Conservation (phyloP, 2,797 vertebrate species). For the Myiothlypis coronata region DNA sequence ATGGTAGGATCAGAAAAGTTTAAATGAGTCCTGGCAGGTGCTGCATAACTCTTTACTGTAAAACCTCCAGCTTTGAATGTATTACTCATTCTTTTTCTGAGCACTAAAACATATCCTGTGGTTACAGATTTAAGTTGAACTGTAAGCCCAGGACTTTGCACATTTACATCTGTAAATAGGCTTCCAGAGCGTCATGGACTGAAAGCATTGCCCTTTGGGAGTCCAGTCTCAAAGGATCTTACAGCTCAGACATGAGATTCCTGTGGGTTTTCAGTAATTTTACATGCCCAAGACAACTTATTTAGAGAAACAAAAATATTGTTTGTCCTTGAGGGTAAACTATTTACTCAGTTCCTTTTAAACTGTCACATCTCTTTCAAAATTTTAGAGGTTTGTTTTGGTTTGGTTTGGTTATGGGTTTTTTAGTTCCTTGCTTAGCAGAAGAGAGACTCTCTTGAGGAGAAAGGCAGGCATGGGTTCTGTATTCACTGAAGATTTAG, state of each 20-base stretch:
- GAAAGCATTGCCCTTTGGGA: not conserved
- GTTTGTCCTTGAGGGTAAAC: conserved; percentile 37
- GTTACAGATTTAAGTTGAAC: not conserved
- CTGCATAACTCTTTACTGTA: not conserved
- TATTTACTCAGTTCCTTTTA: conserved; percentile 42
- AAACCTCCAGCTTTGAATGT: not conserved
- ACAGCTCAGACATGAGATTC: conserved; percentile 22
- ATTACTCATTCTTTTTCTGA: not conserved
- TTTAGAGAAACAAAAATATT: conserved; percentile 45
- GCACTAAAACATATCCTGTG: not conserved
- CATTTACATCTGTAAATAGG: not conserved
- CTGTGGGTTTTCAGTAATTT: conserved; percentile 43
- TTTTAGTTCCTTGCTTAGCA: not conserved
- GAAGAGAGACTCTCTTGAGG: not conserved
- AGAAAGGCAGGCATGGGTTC: not conserved
- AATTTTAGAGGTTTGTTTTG: not conserved
- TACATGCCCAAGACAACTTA: not conserved
- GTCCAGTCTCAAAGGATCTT: not conserved
- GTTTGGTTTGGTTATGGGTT: not conserved
- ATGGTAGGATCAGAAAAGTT: not conserved
- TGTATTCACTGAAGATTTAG: not conserved
- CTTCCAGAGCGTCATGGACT: not conserved
- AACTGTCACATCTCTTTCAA: conserved; percentile 31
- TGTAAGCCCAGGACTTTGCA: not conserved
- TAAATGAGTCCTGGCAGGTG: not conserved